phyloP scores from a whole-genome alignment of 2,888 invertebrate species.

The Diarsia rubi region DNA sequence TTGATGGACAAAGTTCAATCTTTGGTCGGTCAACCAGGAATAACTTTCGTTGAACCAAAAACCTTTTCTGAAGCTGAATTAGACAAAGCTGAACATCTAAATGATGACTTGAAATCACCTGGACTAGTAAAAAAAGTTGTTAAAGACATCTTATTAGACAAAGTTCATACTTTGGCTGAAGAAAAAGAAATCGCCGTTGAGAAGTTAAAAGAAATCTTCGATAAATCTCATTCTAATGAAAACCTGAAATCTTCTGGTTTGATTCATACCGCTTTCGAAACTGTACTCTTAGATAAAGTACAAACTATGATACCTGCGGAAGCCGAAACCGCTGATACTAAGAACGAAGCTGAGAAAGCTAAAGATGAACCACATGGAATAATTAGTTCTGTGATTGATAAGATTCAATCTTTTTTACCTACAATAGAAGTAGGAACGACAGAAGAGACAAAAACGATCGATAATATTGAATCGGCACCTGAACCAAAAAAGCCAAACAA shows the following conservation, averaged over 20 bases:
- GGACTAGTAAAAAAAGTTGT: conserved; percentile 85
- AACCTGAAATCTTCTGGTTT: conserved; percentile 70
- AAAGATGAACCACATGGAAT: conserved; percentile 24
- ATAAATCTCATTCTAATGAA: conserved; percentile 39
- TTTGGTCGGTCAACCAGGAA: conserved; percentile 54
- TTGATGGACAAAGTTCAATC: conserved; percentile 61
- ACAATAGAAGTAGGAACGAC: not conserved
- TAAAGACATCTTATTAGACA: conserved; percentile 89
- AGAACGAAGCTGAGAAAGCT: conserved; percentile 19
- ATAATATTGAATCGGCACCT: conserved; percentile 33
- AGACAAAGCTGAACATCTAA: conserved; percentile 34
- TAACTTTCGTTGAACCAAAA: conserved; percentile 62
- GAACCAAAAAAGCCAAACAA: conserved; percentile 65
- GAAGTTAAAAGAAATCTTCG: conserved; percentile 36
- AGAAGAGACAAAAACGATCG: conserved; percentile 21
- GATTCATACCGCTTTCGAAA: conserved; percentile 85
- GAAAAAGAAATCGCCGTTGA: conserved; percentile 46
- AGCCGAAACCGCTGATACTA: conserved; percentile 4
- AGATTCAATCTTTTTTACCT: conserved; percentile 31
- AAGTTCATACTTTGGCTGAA: conserved; percentile 65
- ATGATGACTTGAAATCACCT: conserved; percentile 63
- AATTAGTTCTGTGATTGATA: conserved; percentile 36
- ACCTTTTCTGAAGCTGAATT: conserved; percentile 53
- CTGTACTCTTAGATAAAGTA: conserved; percentile 87
- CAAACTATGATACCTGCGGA: conserved; percentile 71